Evolutionary conservation across 2,888 invertebrate species (phyloP).

Genomic region (Apodemia zela): DNA sequence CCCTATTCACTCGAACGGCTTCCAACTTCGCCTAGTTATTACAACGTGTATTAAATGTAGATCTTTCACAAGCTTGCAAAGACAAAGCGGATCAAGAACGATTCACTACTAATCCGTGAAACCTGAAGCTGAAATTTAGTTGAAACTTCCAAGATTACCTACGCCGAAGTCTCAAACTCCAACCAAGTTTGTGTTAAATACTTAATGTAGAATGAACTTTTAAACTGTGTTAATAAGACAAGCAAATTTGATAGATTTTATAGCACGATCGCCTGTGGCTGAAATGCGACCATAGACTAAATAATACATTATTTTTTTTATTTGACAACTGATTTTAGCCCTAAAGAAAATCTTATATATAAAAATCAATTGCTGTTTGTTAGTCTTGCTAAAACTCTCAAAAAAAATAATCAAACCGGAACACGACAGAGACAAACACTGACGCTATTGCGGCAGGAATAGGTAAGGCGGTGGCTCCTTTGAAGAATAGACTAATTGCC

Average conservation of each 20-base stretch:
- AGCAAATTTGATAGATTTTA: neutral
- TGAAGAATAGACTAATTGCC: too few relatives aligned
- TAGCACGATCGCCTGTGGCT: neutral
- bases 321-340: too few relatives aligned
- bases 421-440: too few relatives aligned
- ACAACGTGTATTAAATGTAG: slow-evolving; percentile 14
- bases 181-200: slow-evolving; percentile 19
- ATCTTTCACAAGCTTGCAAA: slow-evolving; percentile 18
- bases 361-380: too few relatives aligned
- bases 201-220: slow-evolving; percentile 13
- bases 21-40: slow-evolving; percentile 6
- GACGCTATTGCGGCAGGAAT: too few relatives aligned
- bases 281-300: too few relatives aligned
- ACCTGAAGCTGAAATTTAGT: slow-evolving; percentile 48
- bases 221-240: slow-evolving; percentile 10
- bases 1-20: slow-evolving; percentile 6
- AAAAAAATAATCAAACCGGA: too few relatives aligned
- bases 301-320: too few relatives aligned
- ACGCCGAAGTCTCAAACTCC: slow-evolving; percentile 25
- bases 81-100: slow-evolving; percentile 39
- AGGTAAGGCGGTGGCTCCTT: too few relatives aligned
- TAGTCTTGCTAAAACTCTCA: too few relatives aligned
- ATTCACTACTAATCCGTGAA: slow-evolving; percentile 53
- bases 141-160: slow-evolving; percentile 47
- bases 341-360: too few relatives aligned